Evolutionary conservation across 2,888 invertebrate species (phyloP).

Genomic region (Drosophila nigritarsus): DNA sequence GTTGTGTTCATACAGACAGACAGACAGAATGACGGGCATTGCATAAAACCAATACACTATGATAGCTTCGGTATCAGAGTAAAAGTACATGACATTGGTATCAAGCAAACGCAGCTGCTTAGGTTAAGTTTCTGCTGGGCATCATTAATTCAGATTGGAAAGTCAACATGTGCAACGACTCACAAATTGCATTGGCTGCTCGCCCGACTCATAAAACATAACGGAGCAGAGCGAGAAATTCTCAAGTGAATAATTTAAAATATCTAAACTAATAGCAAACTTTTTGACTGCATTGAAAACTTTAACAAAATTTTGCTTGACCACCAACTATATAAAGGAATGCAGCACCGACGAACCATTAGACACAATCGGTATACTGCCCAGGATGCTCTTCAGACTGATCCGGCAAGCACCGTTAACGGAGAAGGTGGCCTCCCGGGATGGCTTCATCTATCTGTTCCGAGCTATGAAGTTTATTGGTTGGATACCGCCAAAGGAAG

Average conservation of each 20-base stretch:
- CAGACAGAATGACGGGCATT: too few relatives aligned
- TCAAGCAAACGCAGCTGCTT: background rate
- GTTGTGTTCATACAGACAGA: too few relatives aligned
- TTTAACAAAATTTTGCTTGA: constrained; percentile 22
- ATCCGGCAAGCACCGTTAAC: constrained; percentile 54
- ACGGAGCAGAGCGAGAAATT: constrained; percentile 23
- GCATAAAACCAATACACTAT: too few relatives aligned
- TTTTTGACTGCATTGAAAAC: constrained; percentile 55
- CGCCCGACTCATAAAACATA: constrained; percentile 53
- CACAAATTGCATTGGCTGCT: background rate
- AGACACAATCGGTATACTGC: background rate
- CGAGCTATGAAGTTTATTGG: constrained; percentile 61
- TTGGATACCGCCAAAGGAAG: constrained; percentile 58
- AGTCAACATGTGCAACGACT: background rate
- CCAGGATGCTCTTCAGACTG: constrained; percentile 58
- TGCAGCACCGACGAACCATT: background rate
- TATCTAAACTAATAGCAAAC: constrained; percentile 48
- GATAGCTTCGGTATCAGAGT: too few relatives aligned
- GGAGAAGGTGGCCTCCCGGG: constrained; percentile 39
- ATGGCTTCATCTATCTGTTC: constrained; percentile 66
- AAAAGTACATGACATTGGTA: background rate
- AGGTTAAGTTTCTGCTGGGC: background rate
- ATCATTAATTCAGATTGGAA: background rate
- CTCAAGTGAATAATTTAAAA: constrained; percentile 60
- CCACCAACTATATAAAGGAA: constrained; percentile 48